phyloP scores from a whole-genome alignment of 2,113 vertebrate genomes.

The Elgaria multicarinata region DNA sequence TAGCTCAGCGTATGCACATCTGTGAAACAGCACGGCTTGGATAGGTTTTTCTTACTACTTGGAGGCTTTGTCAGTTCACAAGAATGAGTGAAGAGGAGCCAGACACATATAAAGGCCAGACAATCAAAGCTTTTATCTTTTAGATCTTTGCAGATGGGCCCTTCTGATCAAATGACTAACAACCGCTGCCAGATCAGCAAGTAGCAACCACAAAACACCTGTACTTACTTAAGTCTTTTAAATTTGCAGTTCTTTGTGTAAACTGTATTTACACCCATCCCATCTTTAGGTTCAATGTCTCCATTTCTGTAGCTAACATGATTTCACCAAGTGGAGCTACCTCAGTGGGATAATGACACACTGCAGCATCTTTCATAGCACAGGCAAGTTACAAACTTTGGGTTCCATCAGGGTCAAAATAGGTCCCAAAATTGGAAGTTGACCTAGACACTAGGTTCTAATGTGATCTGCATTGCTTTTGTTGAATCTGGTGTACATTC shows the following conservation, averaged over 20 bases:
- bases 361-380: not conserved
- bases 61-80: slow-evolving; percentile 57
- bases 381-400: not conserved
- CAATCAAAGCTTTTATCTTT: slow-evolving; percentile 78
- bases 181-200: slow-evolving; percentile 74
- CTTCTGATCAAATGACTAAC: slow-evolving; percentile 74
- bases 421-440: not conserved
- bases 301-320: slow-evolving; percentile 50
- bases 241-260: slow-evolving; percentile 62
- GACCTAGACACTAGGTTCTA: not conserved
- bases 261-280: slow-evolving; percentile 59
- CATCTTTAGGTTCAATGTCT: slow-evolving; percentile 53
- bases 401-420: not conserved
- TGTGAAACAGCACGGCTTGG: slow-evolving; percentile 78
- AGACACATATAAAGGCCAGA: slow-evolving; percentile 78
- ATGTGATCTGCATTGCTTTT: not conserved
- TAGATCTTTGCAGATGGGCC: slow-evolving; percentile 82
- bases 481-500: not conserved
- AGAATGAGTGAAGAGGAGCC: slow-evolving; percentile 84
- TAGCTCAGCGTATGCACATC: slow-evolving; percentile 76
- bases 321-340: slow-evolving; percentile 38
- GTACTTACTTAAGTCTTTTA: slow-evolving; percentile 71
- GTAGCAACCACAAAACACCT: slow-evolving; percentile 75
- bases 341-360: not conserved
- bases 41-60: slow-evolving; percentile 67